A percentile compares a stretch with the other conserved stretches of the same genome.
Evolutionary conservation across 2,113 vertebrate species (phyloP).

Genomic region (Neodon shergylaensis): DNA sequence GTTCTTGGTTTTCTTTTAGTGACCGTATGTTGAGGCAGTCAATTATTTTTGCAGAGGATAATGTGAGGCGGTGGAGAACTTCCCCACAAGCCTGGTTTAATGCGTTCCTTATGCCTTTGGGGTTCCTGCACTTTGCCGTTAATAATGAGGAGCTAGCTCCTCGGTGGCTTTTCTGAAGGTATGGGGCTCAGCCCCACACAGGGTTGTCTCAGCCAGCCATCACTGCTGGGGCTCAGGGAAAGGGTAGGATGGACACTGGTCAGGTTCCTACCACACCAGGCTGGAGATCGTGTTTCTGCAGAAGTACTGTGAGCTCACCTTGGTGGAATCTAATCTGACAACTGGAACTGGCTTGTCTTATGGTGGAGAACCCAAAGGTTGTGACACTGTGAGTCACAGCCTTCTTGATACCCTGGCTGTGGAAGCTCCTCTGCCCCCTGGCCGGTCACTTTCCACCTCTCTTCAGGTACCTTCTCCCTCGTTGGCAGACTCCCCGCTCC

Average conservation of each 20-base stretch:
- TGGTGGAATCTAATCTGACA: not conserved
- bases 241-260: not conserved
- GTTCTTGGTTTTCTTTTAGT: conserved; percentile 5
- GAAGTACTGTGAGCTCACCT: not conserved
- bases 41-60: conserved; percentile 20
- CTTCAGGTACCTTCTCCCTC: not conserved
- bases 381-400: rapidly evolving
- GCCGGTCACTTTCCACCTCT: not conserved
- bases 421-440: not conserved
- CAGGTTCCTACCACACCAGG: not conserved
- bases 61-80: not conserved
- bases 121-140: conserved; percentile 34
- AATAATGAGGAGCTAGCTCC: conserved; percentile 56
- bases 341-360: not conserved
- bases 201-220: not conserved
- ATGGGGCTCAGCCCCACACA: conserved; percentile 20
- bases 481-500: not conserved
- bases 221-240: not conserved
- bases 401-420: not conserved
- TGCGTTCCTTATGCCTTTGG: conserved; percentile 57
- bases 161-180: conserved; percentile 68
- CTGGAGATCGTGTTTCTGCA: not conserved
- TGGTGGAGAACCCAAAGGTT: not conserved
- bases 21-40: not conserved
- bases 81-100: conserved; percentile 36